These are phyloP conservation scores for Acronicta aceris DNA, from an alignment of 2,888 invertebrate genomes.

Conservation along the genomic window DNA sequence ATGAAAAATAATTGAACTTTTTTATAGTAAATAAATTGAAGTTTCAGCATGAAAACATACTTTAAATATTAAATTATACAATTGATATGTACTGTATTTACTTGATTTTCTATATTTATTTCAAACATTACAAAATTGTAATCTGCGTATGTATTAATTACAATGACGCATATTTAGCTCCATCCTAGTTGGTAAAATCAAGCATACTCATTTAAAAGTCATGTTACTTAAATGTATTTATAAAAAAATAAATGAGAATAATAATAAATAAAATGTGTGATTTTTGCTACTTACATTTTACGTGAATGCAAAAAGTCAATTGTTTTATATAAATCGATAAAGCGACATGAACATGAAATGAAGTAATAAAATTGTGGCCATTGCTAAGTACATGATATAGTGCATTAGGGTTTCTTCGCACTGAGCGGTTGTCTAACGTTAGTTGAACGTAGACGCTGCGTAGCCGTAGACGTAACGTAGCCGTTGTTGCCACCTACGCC, in stretches of 20 bases:
- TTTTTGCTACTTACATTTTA: constrained; percentile 23
- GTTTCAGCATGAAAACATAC: not conserved
- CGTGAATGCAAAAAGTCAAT: constrained; percentile 19
- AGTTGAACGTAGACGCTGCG: not conserved
- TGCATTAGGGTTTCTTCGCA: constrained; percentile 4
- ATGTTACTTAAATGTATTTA: not conserved
- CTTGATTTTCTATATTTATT: too few species aligned
- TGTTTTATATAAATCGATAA: constrained; percentile 23
- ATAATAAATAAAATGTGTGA: not conserved
- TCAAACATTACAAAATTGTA: not conserved
- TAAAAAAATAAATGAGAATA: too few species aligned
- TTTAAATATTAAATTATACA: not conserved
- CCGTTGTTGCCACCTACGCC: too few species aligned
- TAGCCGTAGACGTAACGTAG: not conserved
- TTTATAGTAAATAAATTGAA: not conserved
- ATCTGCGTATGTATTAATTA: too few species aligned
- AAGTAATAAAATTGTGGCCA: constrained; percentile 10
- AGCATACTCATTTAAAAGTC: constrained; percentile 8
- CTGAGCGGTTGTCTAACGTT: not conserved
- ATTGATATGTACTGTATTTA: too few species aligned
- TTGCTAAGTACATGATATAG: constrained; percentile 44
- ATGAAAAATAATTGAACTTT: not conserved
- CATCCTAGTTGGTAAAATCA: constrained; percentile 3
- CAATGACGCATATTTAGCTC: too few species aligned
- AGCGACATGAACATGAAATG: constrained; percentile 18